Base-by-base conservation (phyloP, 2,113 vertebrate species). In the Thinocorus orbignyianus region DNA sequence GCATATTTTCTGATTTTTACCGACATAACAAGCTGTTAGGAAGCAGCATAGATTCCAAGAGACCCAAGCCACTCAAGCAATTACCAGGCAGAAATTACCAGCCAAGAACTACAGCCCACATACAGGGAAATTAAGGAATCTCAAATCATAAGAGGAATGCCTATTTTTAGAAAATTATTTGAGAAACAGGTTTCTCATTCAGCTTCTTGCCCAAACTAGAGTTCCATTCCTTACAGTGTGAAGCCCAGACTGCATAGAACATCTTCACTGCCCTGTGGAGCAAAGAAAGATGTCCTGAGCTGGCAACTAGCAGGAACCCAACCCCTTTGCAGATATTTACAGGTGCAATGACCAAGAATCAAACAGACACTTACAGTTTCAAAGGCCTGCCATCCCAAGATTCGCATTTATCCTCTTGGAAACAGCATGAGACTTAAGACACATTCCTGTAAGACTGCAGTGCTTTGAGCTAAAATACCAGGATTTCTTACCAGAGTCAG, bases 401-500 rank as follows among this genome's bases (percentile, higher is more conserved):
- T 57, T 28, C 88, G 49, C 57, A 64, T 78, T 92, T 93, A 85
- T 51, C 66, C 76, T 91, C 86, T 92, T 83, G 64, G 74, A 64
- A 88, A 85, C 55, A 92, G 41, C 42, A 62, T 15, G 60, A 81
- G 17, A 86, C 60, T 81, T 70, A 58, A 44, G 60, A 54, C 22
- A 78, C 24, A 24, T 10, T 60, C 46, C 73, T 28, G 26, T 42
- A 61, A 52, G 77, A 72, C 89, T 89, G 41, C 39, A 81, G 81
- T 44, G 73, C 70, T 94, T 30, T 52, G 60, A 86, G 64, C 58
- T 44, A 55, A 64, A 31, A 79, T 1, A 85, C 2, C 5, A 33
- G 28, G 58, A 54, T 69, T 73, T 97, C 99, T 98, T 93, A 99
- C 99, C 93, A 99, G 73, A 87, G 99, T 98, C 74, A 99, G 98